Evolutionary conservation across 2,888 invertebrate genomes (phyloP).

Genomic region (Drosophila emarginata): DNA sequence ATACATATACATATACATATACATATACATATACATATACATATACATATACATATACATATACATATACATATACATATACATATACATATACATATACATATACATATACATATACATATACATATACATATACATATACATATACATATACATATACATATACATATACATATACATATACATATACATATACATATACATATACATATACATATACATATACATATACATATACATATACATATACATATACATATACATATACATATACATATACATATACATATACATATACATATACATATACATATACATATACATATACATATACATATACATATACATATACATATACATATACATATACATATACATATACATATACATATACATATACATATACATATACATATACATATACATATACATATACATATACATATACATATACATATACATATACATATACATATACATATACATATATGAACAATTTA

Average conservation of each 20-base stretch:
- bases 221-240: slow-evolving; percentile 9
- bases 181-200: slow-evolving; percentile 9
- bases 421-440: background rate
- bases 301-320: background rate
- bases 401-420: background rate
- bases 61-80: slow-evolving; percentile 9
- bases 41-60: slow-evolving; percentile 9
- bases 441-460: background rate
- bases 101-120: slow-evolving; percentile 7
- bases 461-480: slow-evolving; percentile 15
- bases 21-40: slow-evolving; percentile 9
- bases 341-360: background rate
- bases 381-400: slow-evolving; percentile 5
- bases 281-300: slow-evolving; percentile 2
- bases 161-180: slow-evolving; percentile 9
- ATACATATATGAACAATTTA: slow-evolving; percentile 50
- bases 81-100: slow-evolving; percentile 8
- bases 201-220: slow-evolving; percentile 9
- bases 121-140: slow-evolving; percentile 8
- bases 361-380: background rate
- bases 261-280: slow-evolving; percentile 9
- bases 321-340: background rate
- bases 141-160: slow-evolving; percentile 9
- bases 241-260: slow-evolving; percentile 9
- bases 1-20: slow-evolving; percentile 9